A percentile compares a stretch with the other conserved stretches of the same genome.
Evolutionary conservation across 2,888 invertebrate species (phyloP).

Genomic region (Microdon myrmicae): DNA sequence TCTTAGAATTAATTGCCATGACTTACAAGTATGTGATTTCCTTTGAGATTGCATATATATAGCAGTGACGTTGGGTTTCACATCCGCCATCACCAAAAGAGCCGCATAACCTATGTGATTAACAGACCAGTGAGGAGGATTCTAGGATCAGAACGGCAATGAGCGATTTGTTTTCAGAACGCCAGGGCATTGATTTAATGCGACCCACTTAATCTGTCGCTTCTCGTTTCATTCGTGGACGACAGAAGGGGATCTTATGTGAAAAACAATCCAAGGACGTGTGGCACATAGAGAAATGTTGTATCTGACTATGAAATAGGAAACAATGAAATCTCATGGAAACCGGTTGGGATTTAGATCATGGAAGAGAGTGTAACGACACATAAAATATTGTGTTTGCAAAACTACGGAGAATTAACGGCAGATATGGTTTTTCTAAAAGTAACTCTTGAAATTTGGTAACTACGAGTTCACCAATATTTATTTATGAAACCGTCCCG

Average conservation of each 20-base stretch:
- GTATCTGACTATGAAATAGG: no score
- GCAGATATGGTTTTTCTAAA: no score
- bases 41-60: slow-evolving; percentile 17
- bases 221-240: slow-evolving; percentile 13
- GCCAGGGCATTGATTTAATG: slow-evolving; percentile 61
- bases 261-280: neutral
- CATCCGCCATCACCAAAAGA: slow-evolving; percentile 24
- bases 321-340: no score
- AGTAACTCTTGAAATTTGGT: no score
- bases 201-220: slow-evolving; percentile 60
- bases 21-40: slow-evolving; percentile 47
- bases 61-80: slow-evolving; percentile 8
- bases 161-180: slow-evolving; percentile 33
- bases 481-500: no score
- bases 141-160: slow-evolving; percentile 14
- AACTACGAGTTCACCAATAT: no score
- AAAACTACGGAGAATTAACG: no score
- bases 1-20: slow-evolving; percentile 61
- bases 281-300: no score
- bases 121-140: neutral
- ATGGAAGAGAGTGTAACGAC: no score
- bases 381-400: no score
- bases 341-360: no score
- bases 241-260: slow-evolving; percentile 26
- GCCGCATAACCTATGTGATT: no score